Conservation (phyloP, 1,140 invertebrate species). For the Scaptomyza graminum region DNA sequence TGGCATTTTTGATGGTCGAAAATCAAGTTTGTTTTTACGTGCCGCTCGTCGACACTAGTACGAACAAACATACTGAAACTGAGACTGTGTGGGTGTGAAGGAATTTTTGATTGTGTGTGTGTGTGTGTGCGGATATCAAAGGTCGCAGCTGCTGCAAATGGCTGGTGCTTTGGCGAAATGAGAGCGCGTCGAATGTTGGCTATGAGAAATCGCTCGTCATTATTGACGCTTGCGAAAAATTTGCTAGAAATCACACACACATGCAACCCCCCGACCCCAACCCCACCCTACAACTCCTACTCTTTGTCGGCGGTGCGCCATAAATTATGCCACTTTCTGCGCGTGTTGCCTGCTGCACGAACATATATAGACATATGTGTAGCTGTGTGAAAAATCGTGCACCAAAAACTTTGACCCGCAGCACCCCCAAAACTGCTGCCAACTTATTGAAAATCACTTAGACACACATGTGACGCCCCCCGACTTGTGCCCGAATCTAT, state of each 20-base stretch:
- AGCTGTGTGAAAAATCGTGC: slow-evolving; percentile 79
- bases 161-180: slow-evolving; percentile 78
- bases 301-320: slow-evolving; percentile 36
- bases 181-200: slow-evolving; percentile 39
- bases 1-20: slow-evolving; percentile 79
- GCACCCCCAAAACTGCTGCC: slow-evolving; percentile 28
- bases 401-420: slow-evolving; percentile 75
- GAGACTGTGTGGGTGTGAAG: slow-evolving; percentile 20
- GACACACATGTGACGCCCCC: slow-evolving; percentile 77
- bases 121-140: slow-evolving; percentile 68
- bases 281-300: background rate
- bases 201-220: slow-evolving; percentile 80
- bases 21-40: slow-evolving; percentile 82
- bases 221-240: slow-evolving; percentile 78
- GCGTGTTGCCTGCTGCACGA: slow-evolving; percentile 35
- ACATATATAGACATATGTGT: slow-evolving; percentile 79
- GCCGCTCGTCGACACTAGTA: slow-evolving; percentile 43
- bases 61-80: too few species aligned
- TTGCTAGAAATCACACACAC: slow-evolving; percentile 56
- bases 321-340: slow-evolving; percentile 72
- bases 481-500: slow-evolving; percentile 10
- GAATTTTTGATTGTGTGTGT: slow-evolving; percentile 18
- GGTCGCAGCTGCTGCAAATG: slow-evolving; percentile 81
- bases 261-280: slow-evolving; percentile 18
- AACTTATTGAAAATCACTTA: slow-evolving; percentile 82